Evolutionary conservation across 1,140 invertebrate genomes (phyloP), one percentile per base, ranked within the genome.

Genomic region (Mizuhopecten yessoensis): DNA sequence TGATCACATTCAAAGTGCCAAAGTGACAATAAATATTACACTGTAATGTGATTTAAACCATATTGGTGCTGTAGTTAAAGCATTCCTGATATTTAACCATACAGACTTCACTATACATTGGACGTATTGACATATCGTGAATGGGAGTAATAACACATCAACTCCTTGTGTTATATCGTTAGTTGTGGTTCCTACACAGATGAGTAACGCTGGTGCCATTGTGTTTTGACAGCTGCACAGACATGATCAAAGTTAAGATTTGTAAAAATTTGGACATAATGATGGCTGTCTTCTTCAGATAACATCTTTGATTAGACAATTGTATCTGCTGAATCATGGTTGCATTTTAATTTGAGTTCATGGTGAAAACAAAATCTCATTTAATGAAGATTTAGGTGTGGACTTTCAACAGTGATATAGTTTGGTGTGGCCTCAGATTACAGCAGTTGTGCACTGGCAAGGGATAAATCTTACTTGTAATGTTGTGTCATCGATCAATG

Each of bases 401-500:
- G 42, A 45, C 17, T 1, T 45, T 3, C 9, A 75, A 75, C 57
- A 75, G 57, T 29, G 9, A 75, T 75, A 75, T 7, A n/a, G n/a
- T 75, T 75, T 75, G 57, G 9, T 75, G 57, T 29, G 57, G n/a
- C 57, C 57, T 75, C 29, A n/a, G n/a, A 75, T 29, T 45, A 10
- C 17, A 29, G 23, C n/a, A 75, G 23, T 75, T 75, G 57, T 75
- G 57, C 57, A 75, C 20, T 29, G 57, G n/a, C 57, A 5, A 75
- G 57, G n/a, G 57, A 75, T 75, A 75, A 75, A 75, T 75, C 57
- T 75, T 0, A 75, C 57, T 75, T 75, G 57, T 75, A 75, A 75
- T 75, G 57, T 75, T 75, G 57, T 75, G 57, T 75, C 57, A 75
- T 75, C 57, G 57, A 75, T 75, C 57, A 75, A 75, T 75, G 57